phyloP scores from a whole-genome alignment of 2,888 invertebrate genomes.

The Odontothrips loti region DNA sequence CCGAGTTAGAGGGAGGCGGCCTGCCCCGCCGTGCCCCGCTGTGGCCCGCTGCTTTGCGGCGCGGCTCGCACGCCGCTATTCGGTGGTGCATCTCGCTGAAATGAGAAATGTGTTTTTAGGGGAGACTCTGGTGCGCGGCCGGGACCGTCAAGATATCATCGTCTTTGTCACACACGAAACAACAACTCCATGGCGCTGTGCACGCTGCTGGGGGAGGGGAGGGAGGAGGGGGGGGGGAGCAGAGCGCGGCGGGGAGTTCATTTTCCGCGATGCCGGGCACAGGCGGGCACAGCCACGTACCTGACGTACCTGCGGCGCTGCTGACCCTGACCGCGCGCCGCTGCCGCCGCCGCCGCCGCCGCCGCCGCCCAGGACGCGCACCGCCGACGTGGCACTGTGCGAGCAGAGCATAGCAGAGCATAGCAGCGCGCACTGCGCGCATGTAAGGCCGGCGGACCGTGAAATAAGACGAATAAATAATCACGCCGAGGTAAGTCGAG shows the following conservation, averaged over 20 bases:
- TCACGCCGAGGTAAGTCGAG: background rate
- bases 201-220: background rate
- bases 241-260: background rate
- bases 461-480: slow-evolving; percentile 8
- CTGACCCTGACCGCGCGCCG: too few species aligned
- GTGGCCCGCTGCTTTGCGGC: background rate
- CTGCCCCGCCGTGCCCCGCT: background rate
- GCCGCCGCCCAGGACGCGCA: background rate
- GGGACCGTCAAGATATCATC: background rate
- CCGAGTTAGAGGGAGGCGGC: too few species aligned
- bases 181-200: background rate
- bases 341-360: background rate
- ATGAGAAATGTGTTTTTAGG: background rate
- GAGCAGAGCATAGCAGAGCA: too few species aligned
- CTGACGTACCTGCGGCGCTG: too few species aligned
- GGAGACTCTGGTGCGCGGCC: background rate
- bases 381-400: background rate
- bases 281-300: too few species aligned
- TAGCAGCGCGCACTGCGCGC: background rate
- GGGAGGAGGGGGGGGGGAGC: too few species aligned
- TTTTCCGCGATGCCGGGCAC: background rate
- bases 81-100: too few species aligned
- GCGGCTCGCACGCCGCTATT: background rate
- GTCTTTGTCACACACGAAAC: background rate
- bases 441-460: background rate